Evolutionary conservation across 2,888 invertebrate genomes (phyloP).

Genomic region (Caprella mutica): DNA sequence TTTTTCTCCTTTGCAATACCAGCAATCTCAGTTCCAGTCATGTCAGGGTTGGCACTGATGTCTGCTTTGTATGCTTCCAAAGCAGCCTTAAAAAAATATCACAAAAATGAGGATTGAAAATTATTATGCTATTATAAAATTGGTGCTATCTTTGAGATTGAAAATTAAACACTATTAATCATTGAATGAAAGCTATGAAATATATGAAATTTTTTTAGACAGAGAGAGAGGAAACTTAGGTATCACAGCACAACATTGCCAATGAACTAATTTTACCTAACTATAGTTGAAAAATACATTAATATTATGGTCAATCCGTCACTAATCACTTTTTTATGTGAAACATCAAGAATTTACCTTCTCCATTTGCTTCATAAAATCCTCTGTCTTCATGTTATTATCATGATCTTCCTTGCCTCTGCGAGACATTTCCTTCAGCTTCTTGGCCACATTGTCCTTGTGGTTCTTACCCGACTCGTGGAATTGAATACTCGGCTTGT

Average conservation of each 20-base stretch:
- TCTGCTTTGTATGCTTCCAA: conserved; percentile 31
- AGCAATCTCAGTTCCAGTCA: conserved; percentile 21
- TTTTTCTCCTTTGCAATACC: conserved; percentile 20
- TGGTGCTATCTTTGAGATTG: no score
- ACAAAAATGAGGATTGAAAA: not conserved
- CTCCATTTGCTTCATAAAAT: conserved; percentile 76
- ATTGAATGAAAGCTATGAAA: no score
- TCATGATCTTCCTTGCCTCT: conserved; percentile 69
- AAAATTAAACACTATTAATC: no score
- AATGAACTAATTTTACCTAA: not conserved
- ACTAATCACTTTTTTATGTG: not conserved
- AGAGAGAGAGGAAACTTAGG: no score
- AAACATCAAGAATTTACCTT: conserved; percentile 41
- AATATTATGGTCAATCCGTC: not conserved
- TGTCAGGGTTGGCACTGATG: conserved; percentile 26
- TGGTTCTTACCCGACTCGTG: conserved; percentile 88
- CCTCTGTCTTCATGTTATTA: conserved; percentile 61
- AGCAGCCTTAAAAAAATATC: conserved; percentile 17
- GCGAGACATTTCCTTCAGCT: conserved; percentile 69
- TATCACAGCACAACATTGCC: no score
- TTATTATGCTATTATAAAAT: no score
- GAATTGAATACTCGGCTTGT: conserved; percentile 87
- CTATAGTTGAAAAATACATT: not conserved
- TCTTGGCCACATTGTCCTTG: conserved; percentile 78
- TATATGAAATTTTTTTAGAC: no score